phyloP scores from a whole-genome alignment of 2,888 invertebrate genomes.

The Sarcophaga rosellei region DNA sequence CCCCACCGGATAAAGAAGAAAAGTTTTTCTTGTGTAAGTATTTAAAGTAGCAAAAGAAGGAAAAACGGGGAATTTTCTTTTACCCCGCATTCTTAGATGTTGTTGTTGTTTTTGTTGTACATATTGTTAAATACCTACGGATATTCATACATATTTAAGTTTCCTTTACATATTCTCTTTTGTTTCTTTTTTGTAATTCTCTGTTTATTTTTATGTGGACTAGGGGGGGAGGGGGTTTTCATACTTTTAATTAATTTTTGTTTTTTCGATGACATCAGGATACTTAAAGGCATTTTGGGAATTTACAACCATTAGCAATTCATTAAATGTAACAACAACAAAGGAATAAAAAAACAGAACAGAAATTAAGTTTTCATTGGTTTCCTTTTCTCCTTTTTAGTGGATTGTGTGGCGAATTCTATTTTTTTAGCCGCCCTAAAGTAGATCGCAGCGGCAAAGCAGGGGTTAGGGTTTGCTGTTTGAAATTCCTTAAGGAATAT shows the following conservation, averaged over 20 bases:
- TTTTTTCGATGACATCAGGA: constrained; percentile 54
- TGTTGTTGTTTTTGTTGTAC: too few species aligned
- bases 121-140: neutral
- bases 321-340: constrained; percentile 31
- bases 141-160: neutral
- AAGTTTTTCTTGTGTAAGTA: too few species aligned
- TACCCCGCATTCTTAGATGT: neutral
- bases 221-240: neutral
- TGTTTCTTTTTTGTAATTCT: neutral
- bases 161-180: neutral
- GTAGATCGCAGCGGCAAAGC: too few species aligned
- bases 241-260: neutral
- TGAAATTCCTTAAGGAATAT: too few species aligned
- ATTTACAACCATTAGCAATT: constrained; percentile 60
- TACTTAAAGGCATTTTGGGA: constrained; percentile 54
- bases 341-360: too few species aligned
- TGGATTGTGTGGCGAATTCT: too few species aligned
- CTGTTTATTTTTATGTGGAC: neutral
- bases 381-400: too few species aligned
- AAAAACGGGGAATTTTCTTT: neutral
- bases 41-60: too few species aligned
- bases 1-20: too few species aligned
- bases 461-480: too few species aligned
- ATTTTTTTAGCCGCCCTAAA: too few species aligned
- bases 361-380: too few species aligned